Conservation (phyloP, 2,113 vertebrate species). For the Brachyistius frenatus region DNA sequence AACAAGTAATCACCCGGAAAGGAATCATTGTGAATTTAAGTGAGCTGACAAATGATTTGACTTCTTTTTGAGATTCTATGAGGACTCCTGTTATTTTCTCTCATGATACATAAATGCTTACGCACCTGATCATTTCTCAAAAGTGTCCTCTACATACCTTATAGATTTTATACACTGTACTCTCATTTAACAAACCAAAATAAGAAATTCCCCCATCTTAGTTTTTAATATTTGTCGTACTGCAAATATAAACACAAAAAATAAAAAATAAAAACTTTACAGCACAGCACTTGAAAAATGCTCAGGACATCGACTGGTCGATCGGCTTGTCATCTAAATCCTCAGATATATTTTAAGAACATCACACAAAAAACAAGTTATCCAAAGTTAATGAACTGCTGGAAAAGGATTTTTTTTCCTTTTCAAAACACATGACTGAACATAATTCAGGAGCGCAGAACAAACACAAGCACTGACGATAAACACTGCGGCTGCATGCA, state of each 20-base stretch:
- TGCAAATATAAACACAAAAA: slow-evolving; percentile 52
- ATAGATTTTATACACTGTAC: slow-evolving; percentile 21
- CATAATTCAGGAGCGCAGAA: slow-evolving; percentile 44
- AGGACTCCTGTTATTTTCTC: slow-evolving; percentile 25
- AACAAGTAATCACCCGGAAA: slow-evolving; percentile 11
- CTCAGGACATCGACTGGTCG: slow-evolving; percentile 7
- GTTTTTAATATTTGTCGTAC: slow-evolving; percentile 36
- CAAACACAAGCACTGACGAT: slow-evolving; percentile 41
- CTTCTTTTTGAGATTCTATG: not conserved
- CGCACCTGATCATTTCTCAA: slow-evolving; percentile 21
- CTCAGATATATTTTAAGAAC: slow-evolving; percentile 36
- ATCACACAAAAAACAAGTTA: slow-evolving; percentile 37
- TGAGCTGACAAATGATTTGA: not conserved
- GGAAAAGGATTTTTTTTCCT: slow-evolving; percentile 41
- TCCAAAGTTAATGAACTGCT: slow-evolving; percentile 55
- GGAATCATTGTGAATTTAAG: not conserved
- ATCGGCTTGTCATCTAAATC: slow-evolving; percentile 24
- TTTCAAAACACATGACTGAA: slow-evolving; percentile 45
- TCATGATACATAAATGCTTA: slow-evolving; percentile 13
- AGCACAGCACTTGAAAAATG: slow-evolving; percentile 38
- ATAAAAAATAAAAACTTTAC: slow-evolving; percentile 13
- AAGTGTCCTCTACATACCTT: slow-evolving; percentile 4
- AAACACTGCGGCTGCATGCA: slow-evolving; percentile 41
- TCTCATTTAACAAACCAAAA: slow-evolving; percentile 34
- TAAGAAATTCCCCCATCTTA: slow-evolving; percentile 25